Conservation (phyloP, 2,113 vertebrate genomes). For the Stigmatopora argus region DNA sequence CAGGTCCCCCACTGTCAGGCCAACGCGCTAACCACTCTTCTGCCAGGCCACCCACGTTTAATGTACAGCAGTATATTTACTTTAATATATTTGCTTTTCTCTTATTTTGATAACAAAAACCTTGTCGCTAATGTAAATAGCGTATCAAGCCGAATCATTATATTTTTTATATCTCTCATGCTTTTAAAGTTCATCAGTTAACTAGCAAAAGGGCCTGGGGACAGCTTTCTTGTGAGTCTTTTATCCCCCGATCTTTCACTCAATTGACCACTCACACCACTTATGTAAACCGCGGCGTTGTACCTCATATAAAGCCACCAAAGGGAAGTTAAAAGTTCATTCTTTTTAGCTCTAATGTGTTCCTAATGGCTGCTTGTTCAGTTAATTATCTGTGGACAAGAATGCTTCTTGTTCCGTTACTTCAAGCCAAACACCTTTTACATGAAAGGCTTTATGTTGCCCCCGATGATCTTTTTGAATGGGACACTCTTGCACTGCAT, state of each 20-base stretch:
- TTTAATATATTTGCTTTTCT: too few relatives aligned
- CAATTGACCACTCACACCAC: slow-evolving; percentile 32
- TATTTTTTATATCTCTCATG: not conserved
- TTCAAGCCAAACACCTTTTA: slow-evolving; percentile 53
- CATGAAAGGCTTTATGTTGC: slow-evolving; percentile 56
- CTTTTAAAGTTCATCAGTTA: slow-evolving; percentile 33
- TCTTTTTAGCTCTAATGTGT: slow-evolving; percentile 57
- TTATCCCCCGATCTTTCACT: slow-evolving; percentile 40
- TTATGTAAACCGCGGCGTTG: slow-evolving; percentile 16
- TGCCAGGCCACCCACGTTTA: too few relatives aligned
- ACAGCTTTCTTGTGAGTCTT: slow-evolving; percentile 8
- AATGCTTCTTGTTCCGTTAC: slow-evolving; percentile 38
- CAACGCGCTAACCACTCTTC: too few relatives aligned
- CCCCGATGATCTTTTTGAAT: slow-evolving; percentile 23
- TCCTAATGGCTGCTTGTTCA: slow-evolving; percentile 62
- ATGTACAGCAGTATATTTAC: too few relatives aligned
- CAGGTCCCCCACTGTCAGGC: too few relatives aligned
- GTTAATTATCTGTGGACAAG: slow-evolving; percentile 62
- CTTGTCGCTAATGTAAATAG: too few relatives aligned
- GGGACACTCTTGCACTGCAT: slow-evolving; percentile 6
- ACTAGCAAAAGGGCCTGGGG: slow-evolving; percentile 5
- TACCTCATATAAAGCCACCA: slow-evolving; percentile 29
- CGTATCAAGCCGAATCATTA: too few relatives aligned
- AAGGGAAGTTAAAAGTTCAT: slow-evolving; percentile 62
- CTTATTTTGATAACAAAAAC: too few relatives aligned